phyloP scores from a whole-genome alignment of 2,797 vertebrate genomes.

The Arctocebus calabarensis region DNA sequence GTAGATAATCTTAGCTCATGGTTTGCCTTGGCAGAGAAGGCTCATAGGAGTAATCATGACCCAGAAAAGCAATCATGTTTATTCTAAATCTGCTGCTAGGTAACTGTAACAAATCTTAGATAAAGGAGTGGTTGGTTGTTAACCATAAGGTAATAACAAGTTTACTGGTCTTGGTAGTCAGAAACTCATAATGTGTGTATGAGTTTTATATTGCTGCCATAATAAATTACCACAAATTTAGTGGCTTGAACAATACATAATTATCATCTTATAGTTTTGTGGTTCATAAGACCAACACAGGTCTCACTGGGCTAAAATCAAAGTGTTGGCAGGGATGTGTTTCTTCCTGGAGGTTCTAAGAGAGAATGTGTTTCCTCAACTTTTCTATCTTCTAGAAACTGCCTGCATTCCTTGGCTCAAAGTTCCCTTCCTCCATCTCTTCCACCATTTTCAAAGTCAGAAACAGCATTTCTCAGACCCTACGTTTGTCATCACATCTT shows the following conservation, averaged over 20 bases:
- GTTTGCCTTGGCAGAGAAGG: slow-evolving; percentile 57
- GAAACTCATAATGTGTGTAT: background rate
- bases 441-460: background rate
- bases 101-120: background rate
- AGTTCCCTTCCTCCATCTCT: background rate
- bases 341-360: slow-evolving; percentile 22
- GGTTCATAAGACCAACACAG: background rate
- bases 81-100: slow-evolving; percentile 71
- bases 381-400: background rate
- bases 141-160: background rate
- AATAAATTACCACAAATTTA: background rate
- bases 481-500: background rate
- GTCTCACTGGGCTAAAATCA: background rate
- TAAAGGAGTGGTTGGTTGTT: slow-evolving; percentile 42
- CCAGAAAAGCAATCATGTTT: slow-evolving; percentile 42
- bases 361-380: background rate
- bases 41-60: background rate
- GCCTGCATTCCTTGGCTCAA: background rate
- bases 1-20: slow-evolving; percentile 38
- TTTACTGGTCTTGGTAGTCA: background rate
- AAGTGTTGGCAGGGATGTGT: background rate
- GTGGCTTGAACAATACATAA: background rate
- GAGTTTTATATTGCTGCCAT: background rate
- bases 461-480: background rate
- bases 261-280: background rate